These are phyloP conservation scores for Fissipunctia ypsillon DNA, from an alignment of 2,888 invertebrate genomes.

Conservation along the genomic window DNA sequence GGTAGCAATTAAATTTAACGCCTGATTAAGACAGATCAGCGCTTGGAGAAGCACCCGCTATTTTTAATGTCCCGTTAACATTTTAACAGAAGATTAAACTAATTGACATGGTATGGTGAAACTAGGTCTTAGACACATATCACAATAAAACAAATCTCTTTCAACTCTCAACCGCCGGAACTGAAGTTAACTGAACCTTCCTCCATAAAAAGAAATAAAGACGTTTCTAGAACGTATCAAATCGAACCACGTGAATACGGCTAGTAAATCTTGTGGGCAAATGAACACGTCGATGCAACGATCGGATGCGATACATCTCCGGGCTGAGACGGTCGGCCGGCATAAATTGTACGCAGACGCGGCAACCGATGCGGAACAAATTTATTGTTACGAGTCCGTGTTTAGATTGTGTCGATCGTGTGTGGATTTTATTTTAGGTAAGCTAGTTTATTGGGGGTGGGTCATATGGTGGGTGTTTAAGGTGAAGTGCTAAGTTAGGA, in stretches of 20 bases:
- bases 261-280: conserved; percentile 79
- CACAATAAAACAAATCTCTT: conserved; percentile 23
- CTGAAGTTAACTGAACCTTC: conserved; percentile 26
- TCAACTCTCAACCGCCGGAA: conserved; percentile 14
- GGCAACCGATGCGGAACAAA: conserved; percentile 77
- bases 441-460: conserved; percentile 32
- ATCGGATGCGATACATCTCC: conserved; percentile 84
- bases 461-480: conserved; percentile 1
- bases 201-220: conserved; percentile 51
- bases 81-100: too few species aligned
- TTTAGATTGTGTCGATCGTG: conserved; percentile 64
- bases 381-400: conserved; percentile 71
- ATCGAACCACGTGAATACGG: conserved; percentile 64
- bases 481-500: not conserved
- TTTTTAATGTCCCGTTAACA: too few species aligned
- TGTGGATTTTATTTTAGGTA: conserved; percentile 59
- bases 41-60: too few species aligned
- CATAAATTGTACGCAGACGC: conserved; percentile 81
- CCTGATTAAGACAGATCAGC: too few species aligned
- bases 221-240: conserved; percentile 62
- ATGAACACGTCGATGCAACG: conserved; percentile 82
- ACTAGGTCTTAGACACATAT: too few species aligned
- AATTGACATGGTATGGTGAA: too few species aligned
- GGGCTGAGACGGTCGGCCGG: conserved; percentile 72
- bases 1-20: too few species aligned